A percentile compares a stretch with the other conserved stretches of the same genome.
Conservation (phyloP, 1,140 invertebrate genomes). For the Drosophila orosa region DNA sequence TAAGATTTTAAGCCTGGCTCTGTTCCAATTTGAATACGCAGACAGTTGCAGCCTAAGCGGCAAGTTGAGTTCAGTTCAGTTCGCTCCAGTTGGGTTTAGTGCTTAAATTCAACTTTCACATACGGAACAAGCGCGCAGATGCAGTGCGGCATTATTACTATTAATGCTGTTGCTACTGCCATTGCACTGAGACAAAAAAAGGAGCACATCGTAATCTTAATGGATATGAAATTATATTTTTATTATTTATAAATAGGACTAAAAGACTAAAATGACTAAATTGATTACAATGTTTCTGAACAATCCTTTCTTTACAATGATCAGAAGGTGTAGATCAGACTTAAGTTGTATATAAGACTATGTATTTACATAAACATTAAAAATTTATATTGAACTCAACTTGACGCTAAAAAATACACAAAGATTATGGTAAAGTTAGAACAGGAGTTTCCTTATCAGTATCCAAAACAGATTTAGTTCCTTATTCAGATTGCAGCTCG, state of each 20-base stretch:
- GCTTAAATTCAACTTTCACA: slow-evolving; percentile 72
- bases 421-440: too few species aligned
- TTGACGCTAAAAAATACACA: too few species aligned
- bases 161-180: slow-evolving; percentile 31
- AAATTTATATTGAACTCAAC: too few species aligned
- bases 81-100: slow-evolving; percentile 21
- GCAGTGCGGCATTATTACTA: slow-evolving; percentile 60
- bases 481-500: too few species aligned
- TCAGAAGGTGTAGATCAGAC: too few species aligned
- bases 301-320: too few species aligned
- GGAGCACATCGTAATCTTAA: background rate
- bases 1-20: slow-evolving; percentile 19
- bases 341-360: too few species aligned
- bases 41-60: slow-evolving; percentile 18
- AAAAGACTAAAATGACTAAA: too few species aligned
- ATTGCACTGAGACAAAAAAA: slow-evolving; percentile 3
- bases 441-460: too few species aligned
- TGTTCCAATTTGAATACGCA: slow-evolving; percentile 76
- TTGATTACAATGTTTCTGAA: too few species aligned
- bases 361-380: too few species aligned
- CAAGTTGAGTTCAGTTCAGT: slow-evolving; percentile 22
- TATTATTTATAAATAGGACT: background rate
- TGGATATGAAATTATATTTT: background rate
- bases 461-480: too few species aligned
- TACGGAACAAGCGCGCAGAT: slow-evolving; percentile 57